Evolutionary conservation across 37 sponge, comb jelly and placozoan genomes (phyloP).

Genomic region (Agelas oroides): DNA sequence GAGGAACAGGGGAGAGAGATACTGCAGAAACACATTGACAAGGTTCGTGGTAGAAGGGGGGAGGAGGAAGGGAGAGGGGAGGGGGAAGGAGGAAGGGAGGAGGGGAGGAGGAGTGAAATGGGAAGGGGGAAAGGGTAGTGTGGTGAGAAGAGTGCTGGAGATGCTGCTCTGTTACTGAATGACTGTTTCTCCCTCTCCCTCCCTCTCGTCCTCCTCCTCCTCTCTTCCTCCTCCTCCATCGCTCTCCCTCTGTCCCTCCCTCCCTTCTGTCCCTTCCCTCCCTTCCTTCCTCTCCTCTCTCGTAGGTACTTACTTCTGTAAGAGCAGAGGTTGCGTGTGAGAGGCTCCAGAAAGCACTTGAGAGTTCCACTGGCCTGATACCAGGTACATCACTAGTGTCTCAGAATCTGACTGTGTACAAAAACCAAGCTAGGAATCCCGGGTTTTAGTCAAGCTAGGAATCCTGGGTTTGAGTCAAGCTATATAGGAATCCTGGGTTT

Average conservation of each 20-base stretch:
- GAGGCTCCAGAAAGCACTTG: constrained; percentile 17
- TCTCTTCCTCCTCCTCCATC: no score
- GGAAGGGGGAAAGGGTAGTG: no score
- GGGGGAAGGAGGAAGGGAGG: no score
- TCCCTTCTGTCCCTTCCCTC: neutral
- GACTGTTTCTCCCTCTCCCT: no score
- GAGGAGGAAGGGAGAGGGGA: no score
- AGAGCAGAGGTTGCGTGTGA: constrained; percentile 18
- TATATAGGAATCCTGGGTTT: no score
- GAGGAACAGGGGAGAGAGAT: constrained; percentile 5
- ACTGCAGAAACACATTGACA: constrained; percentile 34
- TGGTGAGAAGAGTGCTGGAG: neutral
- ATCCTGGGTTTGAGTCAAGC: no score
- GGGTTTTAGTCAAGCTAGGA: no score
- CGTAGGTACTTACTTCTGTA: constrained; percentile 3
- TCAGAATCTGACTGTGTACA: neutral
- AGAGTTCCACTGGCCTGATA: neutral
- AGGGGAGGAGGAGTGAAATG: no score
- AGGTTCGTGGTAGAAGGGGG: constrained; percentile 8
- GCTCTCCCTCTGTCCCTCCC: neutral
- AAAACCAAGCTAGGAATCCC: no score
- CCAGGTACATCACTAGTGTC: no score
- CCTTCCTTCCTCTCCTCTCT: neutral
- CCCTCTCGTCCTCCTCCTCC: no score
- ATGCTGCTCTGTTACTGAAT: neutral